A percentile compares a stretch with the other conserved stretches of the same genome.
Evolutionary conservation across 2,113 vertebrate species (phyloP).

Genomic region (Vulpes ferrilata): DNA sequence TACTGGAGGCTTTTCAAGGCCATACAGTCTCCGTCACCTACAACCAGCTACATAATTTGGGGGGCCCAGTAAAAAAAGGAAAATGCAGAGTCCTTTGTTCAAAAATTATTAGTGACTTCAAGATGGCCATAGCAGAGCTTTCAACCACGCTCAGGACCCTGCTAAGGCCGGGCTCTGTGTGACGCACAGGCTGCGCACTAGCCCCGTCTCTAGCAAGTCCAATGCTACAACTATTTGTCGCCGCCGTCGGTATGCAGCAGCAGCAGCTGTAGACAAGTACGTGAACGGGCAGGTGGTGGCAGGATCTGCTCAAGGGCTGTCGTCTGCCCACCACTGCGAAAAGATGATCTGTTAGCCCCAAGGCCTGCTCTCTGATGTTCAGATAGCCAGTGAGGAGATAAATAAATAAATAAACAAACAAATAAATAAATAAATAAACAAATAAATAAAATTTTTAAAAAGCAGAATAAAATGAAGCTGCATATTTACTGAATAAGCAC

Average conservation of each 20-base stretch:
- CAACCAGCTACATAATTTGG: neutral
- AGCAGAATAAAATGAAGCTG: neutral
- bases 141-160: neutral
- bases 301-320: neutral
- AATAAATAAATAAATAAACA: too few relatives aligned
- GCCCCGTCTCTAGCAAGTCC: too few relatives aligned
- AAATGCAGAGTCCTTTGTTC: neutral
- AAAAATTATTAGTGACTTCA: slow-evolving; percentile 1
- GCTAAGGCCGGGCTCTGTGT: neutral
- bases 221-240: neutral
- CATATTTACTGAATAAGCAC: neutral
- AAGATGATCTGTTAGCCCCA: neutral
- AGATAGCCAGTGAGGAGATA: neutral
- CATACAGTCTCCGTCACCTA: neutral
- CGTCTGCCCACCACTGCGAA: neutral
- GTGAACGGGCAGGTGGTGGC: neutral
- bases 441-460: too few relatives aligned
- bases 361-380: neutral
- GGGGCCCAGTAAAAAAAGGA: neutral
- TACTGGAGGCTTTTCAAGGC: neutral
- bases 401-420: too few relatives aligned
- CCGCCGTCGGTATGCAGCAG: neutral
- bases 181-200: fast-evolving
- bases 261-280: neutral
- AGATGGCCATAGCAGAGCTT: neutral